Conservation (phyloP, 2,888 invertebrate species). For the Stratiomys singularior region DNA sequence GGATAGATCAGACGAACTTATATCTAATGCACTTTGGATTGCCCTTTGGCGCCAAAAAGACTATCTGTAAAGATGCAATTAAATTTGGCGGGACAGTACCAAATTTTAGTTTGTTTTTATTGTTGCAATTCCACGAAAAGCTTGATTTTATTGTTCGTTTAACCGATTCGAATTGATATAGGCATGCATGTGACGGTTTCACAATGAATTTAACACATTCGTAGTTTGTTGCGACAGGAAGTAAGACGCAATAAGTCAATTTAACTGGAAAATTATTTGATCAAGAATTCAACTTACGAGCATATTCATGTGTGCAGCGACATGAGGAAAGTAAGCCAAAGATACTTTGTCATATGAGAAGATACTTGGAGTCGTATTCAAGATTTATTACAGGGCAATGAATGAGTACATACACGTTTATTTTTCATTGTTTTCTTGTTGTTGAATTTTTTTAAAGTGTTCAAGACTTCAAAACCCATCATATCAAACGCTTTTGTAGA, state of each 20-base stretch:
- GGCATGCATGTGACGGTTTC: no score
- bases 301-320: background rate
- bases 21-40: no score
- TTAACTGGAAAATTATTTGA: constrained; percentile 46
- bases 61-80: no score
- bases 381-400: constrained; percentile 41
- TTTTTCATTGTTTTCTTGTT: background rate
- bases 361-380: background rate
- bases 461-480: background rate
- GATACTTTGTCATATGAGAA: background rate
- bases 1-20: no score
- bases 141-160: no score
- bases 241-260: constrained; percentile 48
- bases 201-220: background rate
- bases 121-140: no score
- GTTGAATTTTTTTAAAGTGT: background rate
- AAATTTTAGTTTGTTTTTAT: no score
- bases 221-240: constrained; percentile 37
- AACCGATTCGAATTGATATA: no score
- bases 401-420: background rate
- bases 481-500: no score
- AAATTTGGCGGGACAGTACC: no score
- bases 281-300: constrained; percentile 21
- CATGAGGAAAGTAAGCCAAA: background rate
- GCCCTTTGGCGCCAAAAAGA: no score